Conservation (phyloP, 2,113 vertebrate genomes). For the Pitta sordida region DNA sequence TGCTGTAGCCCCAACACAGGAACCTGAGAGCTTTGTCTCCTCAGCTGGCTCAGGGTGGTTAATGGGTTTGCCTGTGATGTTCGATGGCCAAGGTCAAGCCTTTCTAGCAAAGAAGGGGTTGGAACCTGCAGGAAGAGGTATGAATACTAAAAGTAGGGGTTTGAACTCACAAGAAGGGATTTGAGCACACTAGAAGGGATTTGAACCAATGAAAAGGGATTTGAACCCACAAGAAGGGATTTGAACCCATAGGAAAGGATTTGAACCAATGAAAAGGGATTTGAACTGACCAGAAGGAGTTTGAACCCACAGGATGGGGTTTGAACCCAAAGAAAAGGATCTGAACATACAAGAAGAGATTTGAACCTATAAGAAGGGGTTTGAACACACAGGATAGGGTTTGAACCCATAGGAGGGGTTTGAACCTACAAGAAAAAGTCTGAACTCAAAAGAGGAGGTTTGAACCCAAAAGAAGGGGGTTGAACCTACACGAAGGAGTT, state of each 20-base stretch:
- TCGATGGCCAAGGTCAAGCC: not conserved
- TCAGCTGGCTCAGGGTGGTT: accelerated
- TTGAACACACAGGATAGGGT: not conserved
- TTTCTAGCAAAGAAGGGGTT: not conserved
- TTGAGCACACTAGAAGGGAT: not conserved
- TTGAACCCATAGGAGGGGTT: not conserved
- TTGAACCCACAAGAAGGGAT: not conserved
- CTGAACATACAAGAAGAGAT: not conserved
- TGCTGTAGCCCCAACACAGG: not conserved
- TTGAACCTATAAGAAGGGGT: not conserved
- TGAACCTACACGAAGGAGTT: accelerated
- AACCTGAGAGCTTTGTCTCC: slow-evolving; percentile 15
- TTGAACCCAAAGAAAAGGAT: not conserved
- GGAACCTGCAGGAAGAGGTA: not conserved
- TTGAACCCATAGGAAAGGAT: no score
- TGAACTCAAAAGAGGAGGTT: not conserved
- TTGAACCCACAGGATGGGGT: no score
- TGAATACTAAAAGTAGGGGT: not conserved
- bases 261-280: not conserved
- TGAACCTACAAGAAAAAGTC: no score
- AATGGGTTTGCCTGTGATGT: not conserved
- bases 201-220: not conserved
- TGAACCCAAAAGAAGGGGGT: no score
- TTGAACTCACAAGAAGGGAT: not conserved
- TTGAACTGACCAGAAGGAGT: not conserved